These are phyloP conservation scores for Tetheella fluctuosa DNA, from an alignment of 2,888 invertebrate genomes.

Conservation along the genomic window DNA sequence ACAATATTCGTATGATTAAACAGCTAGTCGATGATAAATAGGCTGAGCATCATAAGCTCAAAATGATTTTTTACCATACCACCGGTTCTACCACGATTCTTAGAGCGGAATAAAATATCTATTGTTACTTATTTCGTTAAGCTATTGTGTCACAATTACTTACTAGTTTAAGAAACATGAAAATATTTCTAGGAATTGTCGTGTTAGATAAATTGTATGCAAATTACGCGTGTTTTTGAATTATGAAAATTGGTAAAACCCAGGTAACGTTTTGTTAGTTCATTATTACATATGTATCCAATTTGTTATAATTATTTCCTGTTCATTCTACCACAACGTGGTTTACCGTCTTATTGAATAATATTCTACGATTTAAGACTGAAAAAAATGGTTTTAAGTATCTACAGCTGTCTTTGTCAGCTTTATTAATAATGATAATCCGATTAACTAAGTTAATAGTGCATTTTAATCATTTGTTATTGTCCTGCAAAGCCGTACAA, in stretches of 20 bases:
- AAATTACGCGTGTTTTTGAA: conserved; percentile 16
- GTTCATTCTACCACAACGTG: background rate
- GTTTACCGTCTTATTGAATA: background rate
- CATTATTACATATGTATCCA: background rate
- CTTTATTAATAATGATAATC: background rate
- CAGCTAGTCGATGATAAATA: too few species aligned
- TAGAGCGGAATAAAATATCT: background rate
- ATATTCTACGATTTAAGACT: too few species aligned
- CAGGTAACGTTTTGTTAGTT: background rate
- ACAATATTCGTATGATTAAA: too few species aligned
- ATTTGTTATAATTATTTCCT: background rate
- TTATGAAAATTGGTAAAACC: conserved; percentile 12
- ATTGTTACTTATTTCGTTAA: conserved; percentile 7
- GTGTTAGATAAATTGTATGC: conserved; percentile 26
- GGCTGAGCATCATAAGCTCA: background rate
- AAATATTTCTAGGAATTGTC: conserved; percentile 25
- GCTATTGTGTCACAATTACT: conserved; percentile 23
- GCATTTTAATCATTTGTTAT: background rate
- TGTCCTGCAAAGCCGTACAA: conserved; percentile 10
- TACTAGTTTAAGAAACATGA: conserved; percentile 23
- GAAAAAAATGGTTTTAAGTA: too few species aligned
- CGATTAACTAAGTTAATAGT: background rate
- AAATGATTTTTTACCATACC: background rate
- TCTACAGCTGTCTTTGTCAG: too few species aligned
- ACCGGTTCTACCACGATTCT: background rate